Conservation (phyloP, 2,888 invertebrate species). For the Pachydiplax longipennis region DNA sequence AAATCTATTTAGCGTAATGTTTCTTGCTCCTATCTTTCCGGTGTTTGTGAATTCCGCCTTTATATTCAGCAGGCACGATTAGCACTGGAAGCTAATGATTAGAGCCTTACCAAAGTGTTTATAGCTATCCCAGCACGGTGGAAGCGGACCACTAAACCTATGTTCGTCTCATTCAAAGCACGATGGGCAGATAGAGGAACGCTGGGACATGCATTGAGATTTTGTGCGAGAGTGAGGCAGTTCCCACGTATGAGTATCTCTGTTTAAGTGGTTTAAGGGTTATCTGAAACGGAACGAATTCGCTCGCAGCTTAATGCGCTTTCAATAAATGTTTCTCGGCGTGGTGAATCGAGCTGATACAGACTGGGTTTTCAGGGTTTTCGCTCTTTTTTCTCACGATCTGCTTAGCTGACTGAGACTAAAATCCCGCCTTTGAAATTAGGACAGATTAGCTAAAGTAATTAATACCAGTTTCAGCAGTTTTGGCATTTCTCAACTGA, state of each 20-base stretch:
- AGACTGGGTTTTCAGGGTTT: not conserved
- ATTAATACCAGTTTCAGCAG: too few relatives aligned
- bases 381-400: too few relatives aligned
- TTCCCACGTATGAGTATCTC: not conserved
- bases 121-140: not conserved
- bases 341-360: not conserved
- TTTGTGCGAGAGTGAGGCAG: not conserved
- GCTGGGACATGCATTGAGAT: not conserved
- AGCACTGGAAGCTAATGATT: not conserved
- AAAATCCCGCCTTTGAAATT: too few relatives aligned
- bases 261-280: not conserved
- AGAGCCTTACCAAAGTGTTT: conserved; percentile 25
- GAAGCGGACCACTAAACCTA: not conserved
- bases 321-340: not conserved
- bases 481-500: too few relatives aligned
- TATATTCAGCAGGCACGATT: not conserved
- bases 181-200: not conserved
- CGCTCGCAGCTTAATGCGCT: not conserved
- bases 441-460: too few relatives aligned
- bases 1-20: not conserved
- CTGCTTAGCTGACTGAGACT: too few relatives aligned
- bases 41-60: not conserved
- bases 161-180: not conserved
- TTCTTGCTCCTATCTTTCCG: not conserved
- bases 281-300: not conserved